Evolutionary conservation across 2,888 invertebrate genomes (phyloP), one percentile per base, ranked within the genome.

Genomic region (Erebia ligea): DNA sequence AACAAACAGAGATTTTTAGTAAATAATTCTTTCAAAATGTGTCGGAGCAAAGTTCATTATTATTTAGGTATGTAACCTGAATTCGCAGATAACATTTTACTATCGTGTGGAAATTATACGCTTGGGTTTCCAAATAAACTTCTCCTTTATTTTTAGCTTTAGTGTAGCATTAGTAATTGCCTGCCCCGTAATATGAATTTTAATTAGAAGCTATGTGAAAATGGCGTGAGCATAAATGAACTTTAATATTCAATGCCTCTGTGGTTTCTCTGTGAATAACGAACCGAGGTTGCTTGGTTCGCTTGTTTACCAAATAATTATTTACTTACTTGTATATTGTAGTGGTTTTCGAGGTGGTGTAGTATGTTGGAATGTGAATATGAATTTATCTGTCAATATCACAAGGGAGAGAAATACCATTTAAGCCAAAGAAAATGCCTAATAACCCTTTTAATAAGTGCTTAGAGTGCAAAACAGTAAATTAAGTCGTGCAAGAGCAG

Each of bases 231-330:
- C 58, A 66, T 48, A 72, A 72, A 72, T 72, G 63, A 69, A 72
- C 69, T 72, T 72, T 67, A 72, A 72, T 72, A 72, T 72, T 72
- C 65, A 72, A 69, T 67, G 69, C 57, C 67, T 67, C 45, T 67
- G 69, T 62, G 69, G 69, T 57, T 67, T 66, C 69, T 69, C 59
- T 64, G 70, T 67, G 48, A 71, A 63, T 67, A 64, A 67, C 56
- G 58, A 42, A 69, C 69, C 54, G 63, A 58, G 61, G 62, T 57
- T 65, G 50, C 19, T 69, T 58, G 42, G 61, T 61, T 70, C 52
- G 61, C 61, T 69, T 66, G 66, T 66, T 42, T 61, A 61, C 66
- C n/a, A 56, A 45, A 57, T 70, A 59, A 65, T 66, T 67, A 70
- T 42, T 42, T 42, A 42, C 59, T 8, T 59, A 17, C 57, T 58